phyloP scores from a whole-genome alignment of 2,113 vertebrate species.

The Naja naja region DNA sequence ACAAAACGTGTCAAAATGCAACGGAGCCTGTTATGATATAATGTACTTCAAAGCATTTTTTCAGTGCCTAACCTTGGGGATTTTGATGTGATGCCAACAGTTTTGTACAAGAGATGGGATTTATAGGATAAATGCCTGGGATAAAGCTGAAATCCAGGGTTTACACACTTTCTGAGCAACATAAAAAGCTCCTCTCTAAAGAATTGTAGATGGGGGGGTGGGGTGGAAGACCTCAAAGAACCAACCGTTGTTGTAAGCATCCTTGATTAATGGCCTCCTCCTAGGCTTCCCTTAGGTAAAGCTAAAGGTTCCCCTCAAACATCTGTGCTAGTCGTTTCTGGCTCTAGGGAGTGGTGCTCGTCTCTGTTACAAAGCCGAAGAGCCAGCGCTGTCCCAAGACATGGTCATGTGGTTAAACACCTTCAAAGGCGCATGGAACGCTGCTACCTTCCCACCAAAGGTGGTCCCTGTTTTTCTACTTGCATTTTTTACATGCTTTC shows the following conservation, averaged over 20 bases:
- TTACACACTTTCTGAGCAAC: background rate
- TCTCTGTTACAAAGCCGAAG: too few relatives aligned
- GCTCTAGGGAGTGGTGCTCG: too few relatives aligned
- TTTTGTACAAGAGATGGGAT: background rate
- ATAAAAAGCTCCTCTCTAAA: background rate
- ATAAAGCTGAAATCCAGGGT: background rate
- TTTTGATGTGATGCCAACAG: slow-evolving; percentile 2
- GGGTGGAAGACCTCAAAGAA: background rate
- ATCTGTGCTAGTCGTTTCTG: too few relatives aligned
- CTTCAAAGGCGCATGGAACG: too few relatives aligned
- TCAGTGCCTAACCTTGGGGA: background rate
- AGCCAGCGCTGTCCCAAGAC: too few relatives aligned
- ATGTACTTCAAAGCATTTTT: background rate
- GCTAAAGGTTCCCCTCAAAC: too few relatives aligned
- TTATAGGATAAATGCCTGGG: background rate
- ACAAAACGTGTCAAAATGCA: slow-evolving; percentile 25
- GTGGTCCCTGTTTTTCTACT: too few relatives aligned
- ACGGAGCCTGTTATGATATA: background rate
- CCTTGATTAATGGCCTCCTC: background rate
- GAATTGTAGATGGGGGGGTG: background rate
- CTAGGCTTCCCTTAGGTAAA: background rate
- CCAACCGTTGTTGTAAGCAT: background rate
- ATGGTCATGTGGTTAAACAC: too few relatives aligned
- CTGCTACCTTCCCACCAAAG: too few relatives aligned
- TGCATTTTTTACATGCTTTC: too few relatives aligned